phyloP scores from a whole-genome alignment of 2,888 invertebrate species.

The Congeria kusceri region DNA sequence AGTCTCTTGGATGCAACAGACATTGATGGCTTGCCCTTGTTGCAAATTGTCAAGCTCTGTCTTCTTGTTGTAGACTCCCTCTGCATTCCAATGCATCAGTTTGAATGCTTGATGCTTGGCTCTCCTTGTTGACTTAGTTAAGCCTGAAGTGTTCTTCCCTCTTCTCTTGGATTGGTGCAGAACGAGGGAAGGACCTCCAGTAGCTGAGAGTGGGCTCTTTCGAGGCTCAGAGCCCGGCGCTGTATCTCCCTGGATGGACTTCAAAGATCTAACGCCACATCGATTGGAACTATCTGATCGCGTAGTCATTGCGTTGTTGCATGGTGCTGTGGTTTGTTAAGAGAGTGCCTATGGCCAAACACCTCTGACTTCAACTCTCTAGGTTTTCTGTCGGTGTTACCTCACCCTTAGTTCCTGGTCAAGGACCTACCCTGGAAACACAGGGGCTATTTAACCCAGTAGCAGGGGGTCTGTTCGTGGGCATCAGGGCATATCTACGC shows the following conservation, averaged over 20 bases:
- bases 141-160: background rate
- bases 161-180: background rate
- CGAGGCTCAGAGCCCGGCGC: conserved; percentile 24
- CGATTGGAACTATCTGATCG: background rate
- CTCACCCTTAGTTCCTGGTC: background rate
- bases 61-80: conserved; percentile 55
- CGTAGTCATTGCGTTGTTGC: conserved; percentile 14
- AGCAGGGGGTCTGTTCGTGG: conserved; percentile 19
- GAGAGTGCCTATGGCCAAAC: conserved; percentile 7
- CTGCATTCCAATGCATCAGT: conserved; percentile 58
- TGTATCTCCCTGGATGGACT: conserved; percentile 24
- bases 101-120: conserved; percentile 4
- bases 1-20: conserved; percentile 58
- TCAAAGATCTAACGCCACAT: conserved; percentile 20
- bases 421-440: conserved; percentile 2
- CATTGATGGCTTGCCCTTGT: conserved; percentile 43
- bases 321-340: conserved; percentile 9
- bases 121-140: conserved; percentile 6
- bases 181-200: conserved; percentile 14
- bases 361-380: background rate
- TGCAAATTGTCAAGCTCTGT: conserved; percentile 42
- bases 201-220: conserved; percentile 6
- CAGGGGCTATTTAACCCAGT: conserved; percentile 7
- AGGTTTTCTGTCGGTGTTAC: conserved; percentile 13
- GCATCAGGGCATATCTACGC: conserved; percentile 24